Evolutionary conservation across 2,888 invertebrate species (phyloP), one percentile per base, ranked within the genome.

Genomic region (Diplazon laetatorius): DNA sequence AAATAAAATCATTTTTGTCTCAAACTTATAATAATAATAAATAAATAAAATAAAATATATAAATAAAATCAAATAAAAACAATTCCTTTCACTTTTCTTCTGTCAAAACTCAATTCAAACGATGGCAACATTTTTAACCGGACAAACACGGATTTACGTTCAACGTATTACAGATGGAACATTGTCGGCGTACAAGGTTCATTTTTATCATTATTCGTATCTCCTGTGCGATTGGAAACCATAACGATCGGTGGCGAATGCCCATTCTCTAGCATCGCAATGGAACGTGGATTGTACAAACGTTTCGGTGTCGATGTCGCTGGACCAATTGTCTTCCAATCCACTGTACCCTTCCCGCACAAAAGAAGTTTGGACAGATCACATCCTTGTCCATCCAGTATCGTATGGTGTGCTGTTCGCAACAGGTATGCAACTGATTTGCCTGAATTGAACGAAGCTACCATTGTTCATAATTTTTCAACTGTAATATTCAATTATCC

Each of bases 141-240:
- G n/a, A n/a, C n/a, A n/a, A n/a, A n/a, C 10, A 25, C 6, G 14
- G 16, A 35, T 37, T 18, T n/a, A n/a, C n/a, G n/a, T n/a, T 10
- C 10, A 3, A 39, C 16, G 18, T 59, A 46, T 57, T 75, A 42
- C 46, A 95, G 95, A 85, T 99, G 98, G 98, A 95, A 95, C 87
- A 92, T 96, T 77, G 88, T 97, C 37, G 98, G 98, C 0, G 88
- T 97, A 25, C 98, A 97, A 92, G 98, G 98, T 2, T 94, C 96
- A 2, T 91, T 98, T 2, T 88, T 98, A 59, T 94, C 94, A 79
- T 90, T 94, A 77, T 89, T 98, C 25, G 89, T 97, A 20, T 87
- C 92, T 74, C 95, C 96, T 10, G 93, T 98, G 85, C 94, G 94
- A 88, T 91, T 98, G 0, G 91, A 92, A 68, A 93, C 94, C 66